Evolutionary conservation across 2,113 vertebrate species (phyloP).

Genomic region (Cyanoramphus novaezelandiae): DNA sequence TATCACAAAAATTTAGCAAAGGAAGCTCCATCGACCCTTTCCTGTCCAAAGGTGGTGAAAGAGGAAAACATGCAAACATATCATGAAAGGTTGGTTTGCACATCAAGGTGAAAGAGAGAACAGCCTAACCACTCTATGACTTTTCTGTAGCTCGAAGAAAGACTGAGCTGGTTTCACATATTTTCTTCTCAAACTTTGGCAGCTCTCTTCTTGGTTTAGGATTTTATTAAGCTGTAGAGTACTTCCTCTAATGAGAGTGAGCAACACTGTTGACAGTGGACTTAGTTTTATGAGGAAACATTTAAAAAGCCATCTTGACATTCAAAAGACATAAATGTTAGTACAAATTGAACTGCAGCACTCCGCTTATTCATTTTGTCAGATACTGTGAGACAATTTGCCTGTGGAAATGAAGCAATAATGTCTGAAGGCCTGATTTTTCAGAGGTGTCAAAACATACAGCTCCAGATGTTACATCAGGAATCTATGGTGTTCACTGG

Average conservation of each 20-base stretch:
- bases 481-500: not conserved
- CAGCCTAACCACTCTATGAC: not conserved
- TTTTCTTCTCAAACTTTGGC: not conserved
- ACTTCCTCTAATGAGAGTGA: conserved; percentile 16
- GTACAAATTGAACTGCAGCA: conserved; percentile 33
- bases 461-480: conserved; percentile 29
- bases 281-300: conserved; percentile 52
- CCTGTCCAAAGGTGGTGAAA: not conserved
- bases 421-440: conserved; percentile 37
- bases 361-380: conserved; percentile 15
- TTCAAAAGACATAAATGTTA: conserved; percentile 60
- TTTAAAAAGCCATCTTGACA: conserved; percentile 47
- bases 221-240: conserved; percentile 34
- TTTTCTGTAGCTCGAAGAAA: not conserved
- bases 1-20: not conserved
- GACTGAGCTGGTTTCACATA: not conserved
- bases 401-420: conserved; percentile 52
- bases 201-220: not conserved
- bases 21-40: not conserved
- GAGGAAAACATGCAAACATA: not conserved
- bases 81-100: not conserved
- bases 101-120: not conserved
- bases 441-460: not conserved
- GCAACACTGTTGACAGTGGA: conserved; percentile 48
- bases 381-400: conserved; percentile 27